Base-by-base conservation (phyloP, 2,888 invertebrate species). In the Exephanes ischioxanthus region DNA sequence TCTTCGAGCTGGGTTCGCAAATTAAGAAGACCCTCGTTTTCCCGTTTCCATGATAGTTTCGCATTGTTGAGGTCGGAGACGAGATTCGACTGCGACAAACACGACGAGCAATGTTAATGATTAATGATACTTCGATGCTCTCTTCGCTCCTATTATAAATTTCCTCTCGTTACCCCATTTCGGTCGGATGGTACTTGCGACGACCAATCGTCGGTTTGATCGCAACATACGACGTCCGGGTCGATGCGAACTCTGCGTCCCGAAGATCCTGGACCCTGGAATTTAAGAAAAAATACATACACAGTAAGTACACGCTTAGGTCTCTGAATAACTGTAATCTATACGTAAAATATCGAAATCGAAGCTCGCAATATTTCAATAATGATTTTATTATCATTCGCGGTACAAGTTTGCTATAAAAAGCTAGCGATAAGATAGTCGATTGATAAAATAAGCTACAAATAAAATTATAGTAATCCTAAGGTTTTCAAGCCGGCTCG, bases 1-100 rank as follows among this genome's bases (percentile, higher is more conserved):
- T 88, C 90, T 16, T 90, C 88, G 63, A 92, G 81, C 79, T 91
- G 91, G 19, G 73, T 70, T 83, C 90, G 91, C 63, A 92, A 87
- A 51, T 89, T 87, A 14, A 48, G 71, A 72, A 93, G 87, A 55
- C 83, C 87, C 67, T 90, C 88, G 51, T 89, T 89, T 66, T 92
- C 90, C 67, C 89, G 90, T 83, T 91, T 90, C 88, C 90, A 88
- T 41, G 90, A 88, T 41, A 87, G 79, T 79, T 89, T 90, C 51
- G 90, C 89, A 68, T 89, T 91, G 22, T 78, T 87, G 33, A 92
- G 85, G 67, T 88, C 90, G 45, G 83, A 84, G 48, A 85, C 63
- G 78, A 80, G 26, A 79, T 48, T 80, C 11, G 83, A 77, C 80
- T 86, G 67, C n/a, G 5, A 68, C 37, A 58, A 70, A 22, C 30